Evolutionary conservation across 2,888 invertebrate species (phyloP), one percentile per base, ranked within the genome.

Genomic region (Eumerus sabulonum): DNA sequence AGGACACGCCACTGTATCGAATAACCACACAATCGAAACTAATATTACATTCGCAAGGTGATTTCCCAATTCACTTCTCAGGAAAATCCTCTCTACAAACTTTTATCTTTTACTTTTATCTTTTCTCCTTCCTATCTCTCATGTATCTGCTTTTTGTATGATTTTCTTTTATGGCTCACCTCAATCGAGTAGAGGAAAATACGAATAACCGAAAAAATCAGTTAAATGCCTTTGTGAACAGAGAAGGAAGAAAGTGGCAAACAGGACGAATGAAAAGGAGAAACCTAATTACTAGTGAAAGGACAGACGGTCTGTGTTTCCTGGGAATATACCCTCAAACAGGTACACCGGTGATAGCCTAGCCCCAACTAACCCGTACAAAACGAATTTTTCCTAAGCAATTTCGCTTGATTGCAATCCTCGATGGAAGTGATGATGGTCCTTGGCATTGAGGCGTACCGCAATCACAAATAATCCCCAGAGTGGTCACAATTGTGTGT

Each of bases 401-500:
- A 71, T 71, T 63, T 71, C 36, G 56, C 54, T 71, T 71, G 62
- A 71, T 71, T 71, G 71, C 48, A 71, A 71, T 48, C 48, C 71
- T 56, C 71, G 17, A 42, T 48, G 50, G 54, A 40, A 2, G 50
- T 45, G 71, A 45, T 71, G 71, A 62, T 71, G 56, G 54, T 71
- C 71, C 56, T 44, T 50, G 47, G 62, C 71, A 42, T 36, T 48
- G 48, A 62, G 62, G 71, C 71, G 44, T 71, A 56, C 71, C 54
- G 48, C 71, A 70, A 70, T 70, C 53, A 70, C 54, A 62, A 63
- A 56, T 27, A 63, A 48, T 56, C 71, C 71, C 62, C 19, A 18
- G 62, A 42, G 62, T 70, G 47, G 38, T 17, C 60, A 54, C 70
- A 53, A 70, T 54, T 62, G 60, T 71, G 60, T 71, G 42, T 57